phyloP scores from a whole-genome alignment of 2,888 invertebrate species.

The Rugalucina vietnamica region DNA sequence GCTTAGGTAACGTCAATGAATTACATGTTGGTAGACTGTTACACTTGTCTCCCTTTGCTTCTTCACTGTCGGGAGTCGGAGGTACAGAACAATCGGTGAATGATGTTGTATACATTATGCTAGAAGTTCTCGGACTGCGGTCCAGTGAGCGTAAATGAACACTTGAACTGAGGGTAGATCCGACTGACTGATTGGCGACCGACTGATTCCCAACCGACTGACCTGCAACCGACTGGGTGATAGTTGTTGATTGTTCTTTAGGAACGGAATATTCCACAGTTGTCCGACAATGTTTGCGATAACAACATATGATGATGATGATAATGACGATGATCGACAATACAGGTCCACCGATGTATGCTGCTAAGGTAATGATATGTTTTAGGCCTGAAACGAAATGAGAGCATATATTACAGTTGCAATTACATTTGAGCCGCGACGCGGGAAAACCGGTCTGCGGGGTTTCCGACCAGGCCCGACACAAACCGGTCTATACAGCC shows the following conservation, averaged over 20 bases:
- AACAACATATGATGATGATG: slow-evolving; percentile 69
- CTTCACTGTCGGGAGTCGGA: slow-evolving; percentile 18
- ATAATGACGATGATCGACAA: slow-evolving; percentile 67
- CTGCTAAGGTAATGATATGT: slow-evolving; percentile 73
- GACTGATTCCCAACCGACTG: too few species aligned
- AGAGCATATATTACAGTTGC: too few species aligned
- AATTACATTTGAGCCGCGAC: too few species aligned
- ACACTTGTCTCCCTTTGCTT: neutral
- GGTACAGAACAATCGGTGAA: slow-evolving; percentile 57
- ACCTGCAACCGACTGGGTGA: too few species aligned
- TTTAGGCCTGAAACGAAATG: slow-evolving; percentile 72
- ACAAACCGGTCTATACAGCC: too few species aligned
- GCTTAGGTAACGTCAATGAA: neutral
- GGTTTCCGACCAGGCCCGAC: too few species aligned
- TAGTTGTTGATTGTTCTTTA: slow-evolving; percentile 68
- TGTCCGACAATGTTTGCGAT: slow-evolving; percentile 60
- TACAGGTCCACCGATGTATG: slow-evolving; percentile 72
- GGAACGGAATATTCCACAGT: slow-evolving; percentile 70
- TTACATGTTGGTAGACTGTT: neutral
- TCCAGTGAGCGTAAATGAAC: slow-evolving; percentile 60
- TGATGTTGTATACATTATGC: slow-evolving; percentile 74
- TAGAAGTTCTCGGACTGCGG: slow-evolving; percentile 72
- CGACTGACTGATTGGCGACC: too few species aligned
- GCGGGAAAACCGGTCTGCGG: too few species aligned
- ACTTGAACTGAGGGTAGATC: slow-evolving; percentile 65